Base-by-base conservation (phyloP, 1,140 invertebrate species). In the Polypedilum pembai region DNA sequence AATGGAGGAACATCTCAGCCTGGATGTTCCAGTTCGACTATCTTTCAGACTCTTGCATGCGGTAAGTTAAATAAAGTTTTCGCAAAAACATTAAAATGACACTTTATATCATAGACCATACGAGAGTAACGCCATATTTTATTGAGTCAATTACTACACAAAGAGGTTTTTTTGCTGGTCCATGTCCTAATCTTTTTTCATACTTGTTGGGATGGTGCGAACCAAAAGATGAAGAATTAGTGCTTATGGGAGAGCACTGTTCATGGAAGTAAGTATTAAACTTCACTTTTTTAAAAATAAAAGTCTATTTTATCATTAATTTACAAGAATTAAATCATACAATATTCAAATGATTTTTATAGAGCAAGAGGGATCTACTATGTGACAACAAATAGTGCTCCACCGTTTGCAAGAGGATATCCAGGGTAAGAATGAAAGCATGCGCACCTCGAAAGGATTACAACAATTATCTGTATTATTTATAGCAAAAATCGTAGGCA, bases 1-100 rank as follows among this genome's bases (percentile, higher is more conserved):
- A 95, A 95, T 79, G 93, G 93, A 8, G 94, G 93, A 41, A 92
- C 91, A 63, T 90, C 90, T 77, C 94, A 95, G 78, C 93, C 93
- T 2, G 93, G 92, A 73, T 95, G 93, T 75, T 88, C 89, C 0
- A 90, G 89, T 65, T 85, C 90, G 73, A 92, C 90, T 1, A 84
- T 93, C 65, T 91, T 94, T 78, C 89, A 92, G 85, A 93, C 92
- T 0, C 82, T 94, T 75, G 91, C 92, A 18, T 94, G 92, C 82
- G 92, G 45, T 56, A 56, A 56, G n/a, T 56, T 56, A n/a, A 12
- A 12, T 15, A 15, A 8, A 56, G 4, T 56, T 56, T 8, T 4
- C 41, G 15, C 15, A 15, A 56, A 56, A 56, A 15, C 12, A 12
- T 4, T 56, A n/a, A 4, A 45, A n/a, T 15, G 12, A 12, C 3